These are phyloP conservation scores for Enteromius argenteus DNA, from an alignment of 2,797 vertebrate genomes.

Conservation along the genomic window DNA sequence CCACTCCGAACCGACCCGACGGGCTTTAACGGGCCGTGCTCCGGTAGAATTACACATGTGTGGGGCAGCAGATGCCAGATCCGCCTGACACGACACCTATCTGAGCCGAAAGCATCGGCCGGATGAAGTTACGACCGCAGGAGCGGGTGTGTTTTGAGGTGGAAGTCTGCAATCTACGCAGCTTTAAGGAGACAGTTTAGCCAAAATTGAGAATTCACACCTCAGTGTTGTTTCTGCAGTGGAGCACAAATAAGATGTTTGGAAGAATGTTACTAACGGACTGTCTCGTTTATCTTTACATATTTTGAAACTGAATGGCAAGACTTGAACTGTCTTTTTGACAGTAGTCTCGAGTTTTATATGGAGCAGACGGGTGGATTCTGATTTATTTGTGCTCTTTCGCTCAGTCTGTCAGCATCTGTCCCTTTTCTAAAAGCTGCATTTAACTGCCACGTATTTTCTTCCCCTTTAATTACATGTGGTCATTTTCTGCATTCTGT, in stretches of 20 bases:
- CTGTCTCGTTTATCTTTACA: not conserved
- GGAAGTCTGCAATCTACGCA: conserved; percentile 1
- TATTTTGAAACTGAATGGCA: not conserved
- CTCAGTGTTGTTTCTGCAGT: not conserved
- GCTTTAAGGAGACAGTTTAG: not conserved
- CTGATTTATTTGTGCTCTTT: not conserved
- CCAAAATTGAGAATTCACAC: not conserved
- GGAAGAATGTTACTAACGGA: not conserved
- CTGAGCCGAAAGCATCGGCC: conserved; percentile 14
- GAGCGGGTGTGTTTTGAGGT: conserved; percentile 18
- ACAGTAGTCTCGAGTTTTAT: not conserved
- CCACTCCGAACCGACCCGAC: conserved; percentile 39
- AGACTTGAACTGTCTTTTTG: not conserved
- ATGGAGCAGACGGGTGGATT: not conserved
- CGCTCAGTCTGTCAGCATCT: not conserved
- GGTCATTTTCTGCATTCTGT: conserved; percentile 11
- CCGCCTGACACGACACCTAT: conserved; percentile 11
- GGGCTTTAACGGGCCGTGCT: conserved; percentile 16
- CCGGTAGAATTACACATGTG: conserved; percentile 41
- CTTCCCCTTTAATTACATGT: conserved; percentile 16
- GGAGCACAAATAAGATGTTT: not conserved
- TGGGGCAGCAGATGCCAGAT: conserved; percentile 25
- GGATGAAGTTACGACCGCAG: conserved; percentile 35
- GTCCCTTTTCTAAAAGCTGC: not conserved
- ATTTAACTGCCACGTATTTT: conserved; percentile 7